A percentile compares a stretch with the other conserved stretches of the same genome.
Conservation (phyloP, 2,797 vertebrate genomes). For the Poeciliopsis gracilis region DNA sequence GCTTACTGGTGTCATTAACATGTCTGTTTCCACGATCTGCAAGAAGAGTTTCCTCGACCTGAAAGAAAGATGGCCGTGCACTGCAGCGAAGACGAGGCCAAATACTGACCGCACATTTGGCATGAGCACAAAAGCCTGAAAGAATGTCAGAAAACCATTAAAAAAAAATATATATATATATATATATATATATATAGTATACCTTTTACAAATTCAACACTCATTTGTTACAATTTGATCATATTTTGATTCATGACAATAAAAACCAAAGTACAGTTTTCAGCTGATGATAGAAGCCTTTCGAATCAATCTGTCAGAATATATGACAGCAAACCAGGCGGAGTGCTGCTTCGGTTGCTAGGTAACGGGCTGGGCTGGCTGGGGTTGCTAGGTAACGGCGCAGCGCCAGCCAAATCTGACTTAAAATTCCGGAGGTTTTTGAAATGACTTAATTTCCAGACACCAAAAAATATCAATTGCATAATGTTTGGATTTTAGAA, state of each 20-base stretch:
- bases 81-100: fast-evolving
- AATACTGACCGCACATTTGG: background rate
- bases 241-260: background rate
- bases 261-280: background rate
- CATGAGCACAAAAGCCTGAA: constrained; percentile 53
- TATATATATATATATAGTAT: no score
- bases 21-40: fast-evolving
- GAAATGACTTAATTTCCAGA: no score
- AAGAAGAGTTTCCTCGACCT: fast-evolving
- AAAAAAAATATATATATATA: background rate
- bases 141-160: background rate
- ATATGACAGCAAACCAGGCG: no score
- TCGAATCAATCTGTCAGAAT: no score
- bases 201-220: background rate
- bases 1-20: background rate
- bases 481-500: no score
- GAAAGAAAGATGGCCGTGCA: fast-evolving
- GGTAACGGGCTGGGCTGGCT: no score
- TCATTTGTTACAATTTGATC: background rate
- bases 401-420: no score
- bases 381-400: no score
- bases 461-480: no score
- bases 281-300: background rate
- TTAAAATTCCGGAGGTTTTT: no score
- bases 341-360: no score